Evolutionary conservation across 2,113 vertebrate species (phyloP).

Genomic region (Toxotes chatareus): DNA sequence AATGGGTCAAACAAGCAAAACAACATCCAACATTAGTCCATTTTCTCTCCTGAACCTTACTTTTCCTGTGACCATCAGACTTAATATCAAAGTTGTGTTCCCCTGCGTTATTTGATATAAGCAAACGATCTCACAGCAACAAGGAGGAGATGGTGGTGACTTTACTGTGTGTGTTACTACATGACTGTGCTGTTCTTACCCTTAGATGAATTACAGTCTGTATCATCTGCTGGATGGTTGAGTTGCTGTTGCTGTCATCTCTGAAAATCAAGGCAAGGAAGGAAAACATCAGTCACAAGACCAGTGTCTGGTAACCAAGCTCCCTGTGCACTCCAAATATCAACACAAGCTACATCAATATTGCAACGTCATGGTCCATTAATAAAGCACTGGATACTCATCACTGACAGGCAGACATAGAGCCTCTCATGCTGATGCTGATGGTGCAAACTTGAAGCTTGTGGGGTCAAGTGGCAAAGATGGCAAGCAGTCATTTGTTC

Average conservation of each 20-base stretch:
- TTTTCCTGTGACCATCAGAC: neutral
- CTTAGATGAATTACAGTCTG: slow-evolving; percentile 1
- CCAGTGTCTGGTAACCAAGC: slow-evolving; percentile 33
- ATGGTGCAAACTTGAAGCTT: slow-evolving; percentile 10
- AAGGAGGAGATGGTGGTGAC: slow-evolving; percentile 28
- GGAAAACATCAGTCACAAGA: slow-evolving; percentile 33
- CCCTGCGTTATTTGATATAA: neutral
- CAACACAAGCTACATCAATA: slow-evolving; percentile 52
- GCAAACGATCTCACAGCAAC: slow-evolving; percentile 7
- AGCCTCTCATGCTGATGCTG: slow-evolving; percentile 29
- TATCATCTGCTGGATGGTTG: slow-evolving; percentile 8
- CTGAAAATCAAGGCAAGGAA: slow-evolving; percentile 20
- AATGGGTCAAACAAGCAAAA: neutral
- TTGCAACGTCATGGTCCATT: slow-evolving; percentile 18
- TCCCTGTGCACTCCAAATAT: slow-evolving; percentile 44
- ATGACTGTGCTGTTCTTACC: neutral
- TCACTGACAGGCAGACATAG: slow-evolving; percentile 32
- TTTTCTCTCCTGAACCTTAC: neutral
- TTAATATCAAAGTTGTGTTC: neutral
- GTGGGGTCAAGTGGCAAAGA: slow-evolving; percentile 32
- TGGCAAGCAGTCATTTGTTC: neutral
- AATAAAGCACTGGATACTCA: slow-evolving; percentile 35
- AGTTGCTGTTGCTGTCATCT: slow-evolving; percentile 34
- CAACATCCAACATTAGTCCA: neutral
- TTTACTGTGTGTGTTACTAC: slow-evolving; percentile 6